These are phyloP conservation scores for Condylura cristata DNA, from an alignment of 2,113 vertebrate species.

Conservation along the genomic window DNA sequence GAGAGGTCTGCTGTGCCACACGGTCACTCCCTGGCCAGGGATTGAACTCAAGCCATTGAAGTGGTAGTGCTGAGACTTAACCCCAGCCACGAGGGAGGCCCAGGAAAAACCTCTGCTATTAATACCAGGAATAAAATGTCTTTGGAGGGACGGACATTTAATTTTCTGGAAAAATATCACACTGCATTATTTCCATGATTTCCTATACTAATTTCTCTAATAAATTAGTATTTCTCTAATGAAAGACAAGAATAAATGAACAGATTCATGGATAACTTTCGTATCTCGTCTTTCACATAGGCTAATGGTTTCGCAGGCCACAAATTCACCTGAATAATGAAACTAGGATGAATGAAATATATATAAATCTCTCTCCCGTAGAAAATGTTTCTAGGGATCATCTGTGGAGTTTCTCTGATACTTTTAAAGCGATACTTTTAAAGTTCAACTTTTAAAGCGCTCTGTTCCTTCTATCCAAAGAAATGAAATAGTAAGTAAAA, in stretches of 20 bases:
- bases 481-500: conserved; percentile 30
- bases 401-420: background rate
- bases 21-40: too few relatives aligned
- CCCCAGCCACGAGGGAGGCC: too few relatives aligned
- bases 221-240: background rate
- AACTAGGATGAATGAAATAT: conserved; percentile 5
- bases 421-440: too few relatives aligned
- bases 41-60: too few relatives aligned
- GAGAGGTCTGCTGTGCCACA: too few relatives aligned
- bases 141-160: background rate
- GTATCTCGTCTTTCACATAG: background rate
- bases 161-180: background rate
- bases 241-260: background rate
- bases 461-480: background rate
- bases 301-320: background rate
- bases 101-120: too few relatives aligned
- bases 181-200: background rate
- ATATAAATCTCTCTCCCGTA: background rate
- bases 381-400: background rate
- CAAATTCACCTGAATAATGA: background rate
- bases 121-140: too few relatives aligned
- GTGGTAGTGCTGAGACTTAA: too few relatives aligned
- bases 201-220: background rate
- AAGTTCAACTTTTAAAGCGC: too few relatives aligned
- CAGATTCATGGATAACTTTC: conserved; percentile 19